Conservation (phyloP, 1,140 invertebrate genomes). For the Drosophila biarmipes region DNA sequence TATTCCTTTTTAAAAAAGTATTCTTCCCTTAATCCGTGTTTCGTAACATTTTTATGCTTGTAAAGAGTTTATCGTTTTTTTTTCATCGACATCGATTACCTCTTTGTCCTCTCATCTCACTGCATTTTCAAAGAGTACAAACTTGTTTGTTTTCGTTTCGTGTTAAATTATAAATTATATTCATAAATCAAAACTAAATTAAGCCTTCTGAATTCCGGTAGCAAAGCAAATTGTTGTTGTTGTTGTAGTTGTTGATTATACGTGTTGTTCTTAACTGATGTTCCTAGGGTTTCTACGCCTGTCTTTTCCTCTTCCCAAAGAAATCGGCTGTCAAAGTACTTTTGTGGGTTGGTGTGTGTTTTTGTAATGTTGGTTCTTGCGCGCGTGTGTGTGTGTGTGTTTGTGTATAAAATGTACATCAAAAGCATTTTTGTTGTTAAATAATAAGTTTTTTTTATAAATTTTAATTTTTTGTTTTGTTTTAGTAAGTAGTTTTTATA, state of each 20-base stretch:
- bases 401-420: slow-evolving; percentile 62
- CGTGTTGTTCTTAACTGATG: slow-evolving; percentile 10
- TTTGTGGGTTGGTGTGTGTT: slow-evolving; percentile 54
- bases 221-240: slow-evolving; percentile 59
- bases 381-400: slow-evolving; percentile 40
- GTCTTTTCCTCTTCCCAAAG: slow-evolving; percentile 16
- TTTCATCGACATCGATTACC: slow-evolving; percentile 37
- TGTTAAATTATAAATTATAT: slow-evolving; percentile 70
- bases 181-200: slow-evolving; percentile 45
- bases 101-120: slow-evolving; percentile 19
- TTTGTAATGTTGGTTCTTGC: slow-evolving; percentile 14
- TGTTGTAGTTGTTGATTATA: slow-evolving; percentile 30
- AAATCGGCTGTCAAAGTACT: slow-evolving; percentile 67
- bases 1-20: slow-evolving; percentile 71
- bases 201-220: slow-evolving; percentile 47
- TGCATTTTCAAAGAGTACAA: slow-evolving; percentile 46
- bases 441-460: slow-evolving; percentile 61
- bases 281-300: slow-evolving; percentile 3
- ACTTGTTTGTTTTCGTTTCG: slow-evolving; percentile 48
- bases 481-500: slow-evolving; percentile 77
- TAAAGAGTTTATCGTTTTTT: slow-evolving; percentile 22
- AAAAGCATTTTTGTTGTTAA: slow-evolving; percentile 64
- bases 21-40: slow-evolving; percentile 18
- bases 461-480: slow-evolving; percentile 51
- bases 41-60: slow-evolving; percentile 29